These are phyloP conservation scores for Heterochromis multidens DNA, from an alignment of 2,113 vertebrate genomes.

Conservation along the genomic window DNA sequence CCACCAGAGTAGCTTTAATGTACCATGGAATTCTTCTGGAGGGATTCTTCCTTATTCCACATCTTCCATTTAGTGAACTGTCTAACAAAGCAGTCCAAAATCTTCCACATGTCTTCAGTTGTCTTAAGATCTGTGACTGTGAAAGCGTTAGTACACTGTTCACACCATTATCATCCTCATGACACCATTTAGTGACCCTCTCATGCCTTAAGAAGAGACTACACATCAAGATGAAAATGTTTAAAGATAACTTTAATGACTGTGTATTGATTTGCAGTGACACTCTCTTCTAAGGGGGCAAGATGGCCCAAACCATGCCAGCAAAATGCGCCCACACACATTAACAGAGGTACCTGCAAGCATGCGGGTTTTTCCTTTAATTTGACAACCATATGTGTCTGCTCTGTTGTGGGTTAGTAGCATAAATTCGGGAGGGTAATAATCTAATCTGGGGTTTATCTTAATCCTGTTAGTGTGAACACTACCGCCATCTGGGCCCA, in stretches of 20 bases:
- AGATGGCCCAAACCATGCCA: no score
- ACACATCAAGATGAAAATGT: not conserved
- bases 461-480: slow-evolving; percentile 71
- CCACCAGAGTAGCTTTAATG: not conserved
- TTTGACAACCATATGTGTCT: not conserved
- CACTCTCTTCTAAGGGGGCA: no score
- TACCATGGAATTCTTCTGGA: not conserved
- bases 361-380: not conserved
- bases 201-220: not conserved
- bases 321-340: no score
- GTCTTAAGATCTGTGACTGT: not conserved
- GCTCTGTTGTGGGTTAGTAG: not conserved
- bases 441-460: slow-evolving; percentile 70
- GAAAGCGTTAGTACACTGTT: not conserved
- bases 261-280: not conserved
- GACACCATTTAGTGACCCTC: not conserved
- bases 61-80: not conserved
- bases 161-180: not conserved
- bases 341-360: no score
- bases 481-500: slow-evolving; percentile 64
- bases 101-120: not conserved
- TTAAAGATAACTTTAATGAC: not conserved
- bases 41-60: no score
- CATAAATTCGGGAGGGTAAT: slow-evolving; percentile 2
- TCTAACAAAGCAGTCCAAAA: not conserved